phyloP scores from a whole-genome alignment of 2,113 vertebrate species.

The Laterallus jamaicensis region DNA sequence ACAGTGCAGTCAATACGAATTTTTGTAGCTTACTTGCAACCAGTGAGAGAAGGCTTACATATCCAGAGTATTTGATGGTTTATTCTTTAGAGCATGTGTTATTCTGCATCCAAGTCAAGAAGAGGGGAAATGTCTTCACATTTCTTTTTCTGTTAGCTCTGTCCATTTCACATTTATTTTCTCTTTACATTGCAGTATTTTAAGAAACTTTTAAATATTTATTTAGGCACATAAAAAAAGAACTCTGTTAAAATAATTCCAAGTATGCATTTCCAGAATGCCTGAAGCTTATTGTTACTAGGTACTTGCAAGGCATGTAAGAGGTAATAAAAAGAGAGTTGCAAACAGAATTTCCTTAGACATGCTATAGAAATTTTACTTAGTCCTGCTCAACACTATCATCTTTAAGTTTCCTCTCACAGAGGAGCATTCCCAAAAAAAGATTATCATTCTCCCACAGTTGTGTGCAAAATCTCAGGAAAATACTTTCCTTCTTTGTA shows the following conservation, averaged over 20 bases:
- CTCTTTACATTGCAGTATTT: background rate
- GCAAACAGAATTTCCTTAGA: background rate
- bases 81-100: background rate
- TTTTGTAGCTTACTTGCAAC: slow-evolving; percentile 1
- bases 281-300: background rate
- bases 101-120: background rate
- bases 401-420: background rate
- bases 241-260: background rate
- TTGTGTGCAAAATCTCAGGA: background rate
- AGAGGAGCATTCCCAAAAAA: background rate
- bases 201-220: background rate
- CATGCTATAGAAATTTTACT: background rate
- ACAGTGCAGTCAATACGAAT: background rate
- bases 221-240: background rate
- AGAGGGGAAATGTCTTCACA: background rate
- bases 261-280: background rate
- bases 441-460: background rate
- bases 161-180: background rate
- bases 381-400: background rate
- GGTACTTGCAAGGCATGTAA: background rate
- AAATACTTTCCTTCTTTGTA: background rate
- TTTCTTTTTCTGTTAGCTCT: background rate
- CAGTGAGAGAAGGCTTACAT: background rate
- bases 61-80: background rate
- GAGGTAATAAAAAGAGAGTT: background rate